Conservation (phyloP, 2,113 vertebrate genomes). For the Cettia cetti region DNA sequence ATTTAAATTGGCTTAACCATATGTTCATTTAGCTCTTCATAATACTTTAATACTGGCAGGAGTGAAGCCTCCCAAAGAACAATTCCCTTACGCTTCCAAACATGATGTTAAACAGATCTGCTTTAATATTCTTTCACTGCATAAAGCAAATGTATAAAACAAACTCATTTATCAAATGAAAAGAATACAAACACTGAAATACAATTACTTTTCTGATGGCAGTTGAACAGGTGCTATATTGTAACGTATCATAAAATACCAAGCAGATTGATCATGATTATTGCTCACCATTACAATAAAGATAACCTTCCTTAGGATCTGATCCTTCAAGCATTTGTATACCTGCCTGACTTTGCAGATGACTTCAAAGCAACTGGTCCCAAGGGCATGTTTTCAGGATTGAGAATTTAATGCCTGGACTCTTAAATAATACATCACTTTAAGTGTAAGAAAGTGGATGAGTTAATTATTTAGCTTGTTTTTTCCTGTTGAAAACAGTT, state of each 20-base stretch:
- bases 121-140: slow-evolving; percentile 48
- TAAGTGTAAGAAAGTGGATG: slow-evolving; percentile 23
- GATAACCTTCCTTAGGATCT: not conserved
- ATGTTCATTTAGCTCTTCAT: slow-evolving; percentile 10
- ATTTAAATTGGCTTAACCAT: slow-evolving; percentile 7
- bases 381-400: not conserved
- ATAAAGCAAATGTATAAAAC: slow-evolving; percentile 46
- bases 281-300: not conserved
- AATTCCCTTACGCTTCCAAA: not conserved
- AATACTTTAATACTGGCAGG: not conserved
- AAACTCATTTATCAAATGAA: slow-evolving; percentile 51
- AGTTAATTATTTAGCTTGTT: slow-evolving; percentile 68
- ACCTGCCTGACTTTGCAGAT: not conserved
- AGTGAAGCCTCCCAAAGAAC: not conserved
- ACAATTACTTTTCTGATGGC: slow-evolving; percentile 1
- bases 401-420: slow-evolving; percentile 8
- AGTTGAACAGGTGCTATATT: slow-evolving; percentile 24
- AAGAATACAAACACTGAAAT: slow-evolving; percentile 1
- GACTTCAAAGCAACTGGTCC: not conserved
- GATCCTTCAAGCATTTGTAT: not conserved
- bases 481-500: slow-evolving; percentile 41
- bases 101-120: slow-evolving; percentile 12
- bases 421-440: slow-evolving; percentile 55
- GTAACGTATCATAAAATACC: not conserved
- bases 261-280: slow-evolving; percentile 5